Evolutionary conservation across 2,888 invertebrate genomes (phyloP).

Genomic region (Synanthedon myopaeformis): DNA sequence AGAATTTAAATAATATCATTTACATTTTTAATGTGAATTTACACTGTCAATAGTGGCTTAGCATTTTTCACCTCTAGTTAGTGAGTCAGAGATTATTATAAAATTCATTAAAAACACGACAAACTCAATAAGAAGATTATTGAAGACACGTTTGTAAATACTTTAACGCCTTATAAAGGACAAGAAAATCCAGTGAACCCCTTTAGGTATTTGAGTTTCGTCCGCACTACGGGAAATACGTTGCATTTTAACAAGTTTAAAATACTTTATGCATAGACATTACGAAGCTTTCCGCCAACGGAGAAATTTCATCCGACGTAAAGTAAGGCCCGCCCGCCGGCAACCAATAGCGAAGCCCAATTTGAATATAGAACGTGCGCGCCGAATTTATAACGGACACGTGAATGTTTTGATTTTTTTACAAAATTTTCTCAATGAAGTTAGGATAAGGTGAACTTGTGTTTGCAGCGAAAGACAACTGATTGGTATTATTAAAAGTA

Average conservation of each 20-base stretch:
- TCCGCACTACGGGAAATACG: constrained; percentile 32
- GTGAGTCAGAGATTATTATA: too few species aligned
- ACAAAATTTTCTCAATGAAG: too few species aligned
- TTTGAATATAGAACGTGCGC: constrained; percentile 67
- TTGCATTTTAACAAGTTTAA: constrained; percentile 68
- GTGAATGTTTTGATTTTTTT: constrained; percentile 23
- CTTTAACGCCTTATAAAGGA: constrained; percentile 33
- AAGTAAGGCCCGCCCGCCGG: constrained; percentile 20
- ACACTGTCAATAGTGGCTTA: too few species aligned
- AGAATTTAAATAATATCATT: too few species aligned
- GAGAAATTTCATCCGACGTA: constrained; percentile 37
- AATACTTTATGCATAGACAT: constrained; percentile 69
- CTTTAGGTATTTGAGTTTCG: constrained; percentile 31
- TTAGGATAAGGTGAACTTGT: too few species aligned
- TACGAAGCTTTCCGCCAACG: constrained; percentile 40
- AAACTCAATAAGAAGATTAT: not conserved
- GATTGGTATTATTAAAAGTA: too few species aligned
- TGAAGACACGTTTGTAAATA: constrained; percentile 9
- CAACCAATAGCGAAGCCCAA: constrained; percentile 58
- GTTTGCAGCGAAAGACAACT: too few species aligned
- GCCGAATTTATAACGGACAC: constrained; percentile 63
- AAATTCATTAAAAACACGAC: not conserved
- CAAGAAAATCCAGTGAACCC: constrained; percentile 35
- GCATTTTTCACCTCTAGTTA: too few species aligned
- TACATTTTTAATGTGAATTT: too few species aligned